These are phyloP conservation scores for Microplitis demolitor DNA, from an alignment of 1,140 invertebrate species.

Conservation along the genomic window DNA sequence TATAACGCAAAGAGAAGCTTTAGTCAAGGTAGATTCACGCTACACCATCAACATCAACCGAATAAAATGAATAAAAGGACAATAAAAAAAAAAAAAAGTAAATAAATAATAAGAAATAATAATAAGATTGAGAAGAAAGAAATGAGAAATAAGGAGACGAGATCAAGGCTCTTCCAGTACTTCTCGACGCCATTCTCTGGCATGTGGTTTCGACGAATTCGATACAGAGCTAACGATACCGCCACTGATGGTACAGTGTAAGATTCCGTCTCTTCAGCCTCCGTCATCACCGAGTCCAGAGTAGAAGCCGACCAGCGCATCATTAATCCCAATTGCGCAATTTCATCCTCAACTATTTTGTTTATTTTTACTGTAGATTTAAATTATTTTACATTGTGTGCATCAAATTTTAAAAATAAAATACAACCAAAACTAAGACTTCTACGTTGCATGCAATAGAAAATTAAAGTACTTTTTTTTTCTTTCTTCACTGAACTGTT, in stretches of 20 bases:
- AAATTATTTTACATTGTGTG: background rate
- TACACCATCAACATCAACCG: background rate
- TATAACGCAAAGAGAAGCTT: background rate
- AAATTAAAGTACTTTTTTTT: too few relatives aligned
- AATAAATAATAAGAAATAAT: too few relatives aligned
- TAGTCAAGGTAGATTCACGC: background rate
- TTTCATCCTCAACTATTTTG: background rate
- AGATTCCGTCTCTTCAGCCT: background rate
- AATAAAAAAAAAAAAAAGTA: background rate
- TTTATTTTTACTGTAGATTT: background rate
- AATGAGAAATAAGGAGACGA: background rate
- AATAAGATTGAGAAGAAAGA: background rate
- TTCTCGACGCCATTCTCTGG: background rate
- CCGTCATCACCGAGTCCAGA: background rate
- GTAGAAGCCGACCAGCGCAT: constrained; percentile 2
- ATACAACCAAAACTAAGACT: too few relatives aligned
- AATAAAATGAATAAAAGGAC: background rate
- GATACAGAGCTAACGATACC: constrained; percentile 2
- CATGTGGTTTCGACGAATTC: constrained; percentile 20
- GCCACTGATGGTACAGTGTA: background rate
- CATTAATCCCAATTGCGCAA: constrained; percentile 17
- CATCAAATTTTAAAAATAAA: too few relatives aligned
- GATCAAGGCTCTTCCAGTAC: constrained; percentile 1
- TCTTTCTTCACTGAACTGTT: too few relatives aligned
- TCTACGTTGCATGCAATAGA: too few relatives aligned